Base-by-base conservation (phyloP, 1,140 invertebrate species). In the Polypedilum pembai region DNA sequence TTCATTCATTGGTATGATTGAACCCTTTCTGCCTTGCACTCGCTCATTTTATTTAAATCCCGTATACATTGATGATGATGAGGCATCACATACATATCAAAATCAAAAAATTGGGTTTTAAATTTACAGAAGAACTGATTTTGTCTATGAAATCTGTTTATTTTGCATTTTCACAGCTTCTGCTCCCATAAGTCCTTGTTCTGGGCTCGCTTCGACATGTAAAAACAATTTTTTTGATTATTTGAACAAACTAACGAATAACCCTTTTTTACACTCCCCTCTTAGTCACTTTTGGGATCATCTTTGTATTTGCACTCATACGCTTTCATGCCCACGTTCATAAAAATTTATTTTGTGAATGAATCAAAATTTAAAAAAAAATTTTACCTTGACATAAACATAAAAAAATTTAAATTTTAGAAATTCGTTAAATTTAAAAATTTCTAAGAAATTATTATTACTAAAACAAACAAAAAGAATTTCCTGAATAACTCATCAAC, bases 211-310 rank as follows among this genome's bases (percentile, higher is more conserved):
- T 33, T 33, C 5, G 24, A 33, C 24, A 33, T 33, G 24, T 33
- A 33, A 33, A 33, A 33, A 33, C 5, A 56, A n/a, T 56, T 56
- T 56, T 56, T n/a, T n/a, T 56, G 45, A 56, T n/a, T 56, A n/a
- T 56, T 56, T 56, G 45, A n/a, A 56, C n/a, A 56, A 56, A 56
- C 45, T 56, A 56, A 56, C 45, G 45, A 56, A n/a, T 15, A 56
- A 12, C 45, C 41, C 15, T 56, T 56, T 56, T 56, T 56, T 33
- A n/a, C 5, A 33, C 24, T 3, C 24, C 24, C 24, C 24, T 33
- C 5, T 33, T 5, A 33, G 1, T 33, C 24, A 33, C 24, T 33
- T n/a, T n/a, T 33, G 24, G 24, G 24, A 33, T 33, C 24, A 33
- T 33, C 24, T 3, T 33, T 33, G 5, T 33, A 33, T 33, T 33